Base-by-base conservation (phyloP, 2,113 vertebrate species). In the Perca fluviatilis region DNA sequence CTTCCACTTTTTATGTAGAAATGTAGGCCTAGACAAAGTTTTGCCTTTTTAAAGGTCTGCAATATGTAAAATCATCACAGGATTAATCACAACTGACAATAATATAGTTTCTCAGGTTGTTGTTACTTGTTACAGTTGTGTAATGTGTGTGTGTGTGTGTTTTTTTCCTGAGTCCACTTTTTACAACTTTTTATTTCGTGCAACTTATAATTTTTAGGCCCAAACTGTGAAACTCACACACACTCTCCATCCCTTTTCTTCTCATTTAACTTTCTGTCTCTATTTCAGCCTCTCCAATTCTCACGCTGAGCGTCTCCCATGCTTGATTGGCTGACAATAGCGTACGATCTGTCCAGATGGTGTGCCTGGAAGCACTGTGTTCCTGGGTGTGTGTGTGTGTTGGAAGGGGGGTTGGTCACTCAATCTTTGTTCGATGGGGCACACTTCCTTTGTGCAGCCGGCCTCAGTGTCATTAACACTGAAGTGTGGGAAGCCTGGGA, bases 401-500 rank as follows among this genome's bases (percentile, higher is more conserved):
- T 8, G 58, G n/a, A 60, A 15, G 77, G 68, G 86, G 83, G 79
- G 77, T 27, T 78, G 88, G 89, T 82, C 84, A 86, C 77, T 91
- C 76, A 75, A 84, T 90, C 91, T 93, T 93, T 94, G 94, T 94
- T 90, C 72, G 80, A 86, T 80, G 85, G 94, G 94, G 93, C 95
- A 95, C 94, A 90, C 93, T 95, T 95, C 94, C 89, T 95, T 95
- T 95, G 92, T 95, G 91, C 88, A 80, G 51, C 46, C 75, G 43
- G 88, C 85, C 90, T 91, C 85, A 77, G 83, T 91, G 93, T 93
- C 91, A 92, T 94, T 93, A 91, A 90, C 92, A 86, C 89, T 91
- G 84, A 92, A 94, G 95, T 95, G 95, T 95, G 95, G 95, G 95
- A 96, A 95, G 93, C 93, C 84, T 69, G 67, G 84, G 79, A 87